phyloP scores from a whole-genome alignment of 2,113 vertebrate genomes.

The Pampusana beccarii region DNA sequence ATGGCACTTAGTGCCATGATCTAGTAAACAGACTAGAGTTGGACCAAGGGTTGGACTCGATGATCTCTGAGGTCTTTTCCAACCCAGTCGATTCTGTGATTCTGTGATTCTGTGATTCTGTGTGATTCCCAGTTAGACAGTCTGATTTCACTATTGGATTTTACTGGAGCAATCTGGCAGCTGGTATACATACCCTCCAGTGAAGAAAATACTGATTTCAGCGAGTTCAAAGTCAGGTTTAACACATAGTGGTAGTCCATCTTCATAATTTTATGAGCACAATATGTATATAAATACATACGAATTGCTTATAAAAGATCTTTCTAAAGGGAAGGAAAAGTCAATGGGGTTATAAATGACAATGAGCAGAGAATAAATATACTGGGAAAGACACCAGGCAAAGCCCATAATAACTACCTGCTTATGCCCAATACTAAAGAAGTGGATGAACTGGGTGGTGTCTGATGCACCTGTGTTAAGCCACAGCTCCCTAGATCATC shows the following conservation, averaged over 20 bases:
- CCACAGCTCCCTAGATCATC: neutral
- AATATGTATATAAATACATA: neutral
- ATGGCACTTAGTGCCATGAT: too few relatives aligned
- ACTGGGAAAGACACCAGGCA: neutral
- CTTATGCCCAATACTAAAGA: neutral
- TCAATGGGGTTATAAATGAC: neutral
- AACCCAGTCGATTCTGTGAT: too few relatives aligned
- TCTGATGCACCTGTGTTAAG: neutral
- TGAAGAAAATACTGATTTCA: neutral
- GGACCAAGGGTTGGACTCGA: too few relatives aligned
- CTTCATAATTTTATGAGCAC: slow-evolving; percentile 7
- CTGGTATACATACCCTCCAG: neutral
- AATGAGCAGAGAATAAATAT: neutral
- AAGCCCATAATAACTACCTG: neutral
- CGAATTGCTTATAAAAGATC: neutral
- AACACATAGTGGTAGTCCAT: neutral
- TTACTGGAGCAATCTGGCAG: neutral
- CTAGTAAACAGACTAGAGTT: too few relatives aligned
- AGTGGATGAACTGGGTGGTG: neutral
- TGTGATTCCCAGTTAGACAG: neutral
- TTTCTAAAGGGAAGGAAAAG: neutral
- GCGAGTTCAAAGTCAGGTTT: neutral
- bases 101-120: too few relatives aligned
- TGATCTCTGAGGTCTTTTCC: too few relatives aligned
- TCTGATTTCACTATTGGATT: neutral